These are phyloP conservation scores for Calephelis virginiensis DNA, from an alignment of 1,140 invertebrate genomes.

Conservation along the genomic window DNA sequence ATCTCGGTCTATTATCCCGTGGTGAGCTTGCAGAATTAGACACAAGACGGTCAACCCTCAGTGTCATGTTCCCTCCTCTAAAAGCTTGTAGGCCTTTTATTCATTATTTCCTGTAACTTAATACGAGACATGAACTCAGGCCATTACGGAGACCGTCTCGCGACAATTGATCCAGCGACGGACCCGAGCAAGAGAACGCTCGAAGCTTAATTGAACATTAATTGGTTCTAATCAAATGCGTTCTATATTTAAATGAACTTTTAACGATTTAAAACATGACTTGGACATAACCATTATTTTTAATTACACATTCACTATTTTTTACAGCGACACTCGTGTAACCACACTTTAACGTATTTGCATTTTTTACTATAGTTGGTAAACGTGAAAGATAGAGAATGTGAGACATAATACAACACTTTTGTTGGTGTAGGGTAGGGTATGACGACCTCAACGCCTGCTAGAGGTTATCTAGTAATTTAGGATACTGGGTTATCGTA, in stretches of 20 bases:
- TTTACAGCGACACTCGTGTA: neutral
- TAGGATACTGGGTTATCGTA: too few relatives aligned
- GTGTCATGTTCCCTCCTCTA: conserved; percentile 26
- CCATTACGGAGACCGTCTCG: conserved; percentile 52
- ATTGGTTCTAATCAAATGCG: conserved; percentile 77
- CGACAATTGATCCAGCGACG: conserved; percentile 62
- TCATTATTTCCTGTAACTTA: conserved; percentile 48
- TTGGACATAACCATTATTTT: conserved; percentile 23
- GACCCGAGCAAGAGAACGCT: conserved; percentile 58
- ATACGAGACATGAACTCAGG: conserved; percentile 48
- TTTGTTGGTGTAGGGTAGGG: too few relatives aligned
- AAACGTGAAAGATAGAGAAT: too few relatives aligned
- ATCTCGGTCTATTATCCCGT: too few relatives aligned
- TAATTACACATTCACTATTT: conserved; percentile 11
- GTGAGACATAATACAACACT: too few relatives aligned
- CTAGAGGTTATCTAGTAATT: too few relatives aligned
- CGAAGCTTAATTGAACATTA: conserved; percentile 72
- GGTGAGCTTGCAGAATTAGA: neutral
- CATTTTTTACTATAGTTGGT: too few relatives aligned
- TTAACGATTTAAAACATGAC: conserved; percentile 52
- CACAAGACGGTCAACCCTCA: conserved; percentile 18
- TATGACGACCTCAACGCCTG: too few relatives aligned
- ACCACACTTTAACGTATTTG: too few relatives aligned
- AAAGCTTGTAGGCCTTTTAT: conserved; percentile 37
- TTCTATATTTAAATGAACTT: conserved; percentile 77